A percentile compares a stretch with the other conserved stretches of the same genome.
These are phyloP conservation scores for Drosophila bocqueti DNA, from an alignment of 1,140 invertebrate genomes.

Conservation along the genomic window DNA sequence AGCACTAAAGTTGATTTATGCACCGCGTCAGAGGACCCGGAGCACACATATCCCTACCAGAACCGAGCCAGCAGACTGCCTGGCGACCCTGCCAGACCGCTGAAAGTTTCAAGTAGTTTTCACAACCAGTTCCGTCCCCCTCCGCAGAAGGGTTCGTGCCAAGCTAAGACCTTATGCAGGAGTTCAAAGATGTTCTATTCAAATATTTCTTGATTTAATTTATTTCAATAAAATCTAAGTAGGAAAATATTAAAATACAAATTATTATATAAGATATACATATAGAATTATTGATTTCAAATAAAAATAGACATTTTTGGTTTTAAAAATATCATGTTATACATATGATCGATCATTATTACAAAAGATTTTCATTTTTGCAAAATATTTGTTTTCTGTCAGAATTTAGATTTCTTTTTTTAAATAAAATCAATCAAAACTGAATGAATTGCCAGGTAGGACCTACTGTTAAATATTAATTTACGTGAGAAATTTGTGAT, in stretches of 20 bases:
- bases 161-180: not conserved
- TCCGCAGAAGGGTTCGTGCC: not conserved
- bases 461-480: too few relatives aligned
- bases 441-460: not conserved
- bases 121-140: not conserved
- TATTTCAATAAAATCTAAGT: too few relatives aligned
- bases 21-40: slow-evolving; percentile 23
- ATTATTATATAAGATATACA: too few relatives aligned
- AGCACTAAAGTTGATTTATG: slow-evolving; percentile 77
- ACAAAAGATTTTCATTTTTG: not conserved
- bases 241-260: too few relatives aligned
- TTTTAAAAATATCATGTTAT: not conserved
- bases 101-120: slow-evolving; percentile 66
- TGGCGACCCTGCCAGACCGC: slow-evolving; percentile 40
- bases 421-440: not conserved
- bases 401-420: not conserved
- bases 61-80: slow-evolving; percentile 58
- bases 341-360: not conserved
- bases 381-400: not conserved
- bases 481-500: not conserved
- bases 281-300: too few relatives aligned
- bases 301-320: not conserved
- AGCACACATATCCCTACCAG: not conserved
- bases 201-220: too few relatives aligned
- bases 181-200: too few relatives aligned